Base-by-base conservation (phyloP, 2,113 vertebrate genomes). In the Prionailurus bengalensis region DNA sequence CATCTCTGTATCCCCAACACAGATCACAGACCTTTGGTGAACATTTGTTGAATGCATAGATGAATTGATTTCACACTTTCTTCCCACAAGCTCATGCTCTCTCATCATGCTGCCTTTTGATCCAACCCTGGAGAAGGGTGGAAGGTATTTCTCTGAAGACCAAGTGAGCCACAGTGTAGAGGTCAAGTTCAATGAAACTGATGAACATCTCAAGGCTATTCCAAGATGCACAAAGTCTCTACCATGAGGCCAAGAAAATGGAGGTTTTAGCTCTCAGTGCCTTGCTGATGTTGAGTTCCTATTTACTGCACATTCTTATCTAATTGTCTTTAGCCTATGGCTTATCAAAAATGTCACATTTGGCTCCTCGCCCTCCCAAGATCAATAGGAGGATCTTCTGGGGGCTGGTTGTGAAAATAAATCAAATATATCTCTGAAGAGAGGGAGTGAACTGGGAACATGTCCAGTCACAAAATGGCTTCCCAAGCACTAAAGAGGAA, bases 281-380 rank as follows among this genome's bases (percentile, higher is more conserved):
- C 88, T 90, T 27, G 55, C 66, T 58, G 70, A 89, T 33, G 97
- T 48, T 48, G 94, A 97, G 82, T 98, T 97, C 91, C 96, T 76
- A 97, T 98, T 98, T 98, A 97, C 61, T 85, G 79, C 73, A 96
- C 33, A 58, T 90, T 70, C 42, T 73, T 76, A 92, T 98, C 94
- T 97, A 97, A 98, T 89, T 97, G 94, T 95, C 97, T 97, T 94
- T 68, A 96, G 71, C 94, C 90, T 92, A 93, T 9, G 6, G 82
- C 97, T 95, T 97, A 94, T 94, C 91, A 94, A 95, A 98, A 97
- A 97, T 86, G 96, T 66, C 91, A 95, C 74, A 93, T 97, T 89
- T 98, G 92, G 91, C 97, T 98, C 96, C 93, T 93, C 84, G 91
- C 81, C 94, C 89, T 92, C 74, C 93, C 81, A 68, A 95, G 96